Evolutionary conservation across 2,797 vertebrate species (phyloP), one percentile per base, ranked within the genome.

Genomic region (Melopsittacus undulatus): DNA sequence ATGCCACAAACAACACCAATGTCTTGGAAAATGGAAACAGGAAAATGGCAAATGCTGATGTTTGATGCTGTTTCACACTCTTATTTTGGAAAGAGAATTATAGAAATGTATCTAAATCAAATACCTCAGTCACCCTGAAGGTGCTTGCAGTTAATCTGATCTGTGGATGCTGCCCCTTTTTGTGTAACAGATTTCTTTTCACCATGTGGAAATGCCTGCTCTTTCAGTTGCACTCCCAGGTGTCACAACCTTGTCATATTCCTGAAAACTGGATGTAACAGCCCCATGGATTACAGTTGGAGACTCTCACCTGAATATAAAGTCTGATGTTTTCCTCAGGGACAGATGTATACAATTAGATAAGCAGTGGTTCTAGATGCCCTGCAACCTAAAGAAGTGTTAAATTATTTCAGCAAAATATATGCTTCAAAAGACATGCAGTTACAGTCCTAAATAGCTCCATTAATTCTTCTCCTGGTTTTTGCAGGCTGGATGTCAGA

Each of bases 1-100:
- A 24, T 7, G 21, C 13, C 16, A 30, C 3, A 2, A 2, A 34
- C 45, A 77, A 3, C 16, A 30, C 11, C 22, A 23, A 2, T 4
- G 24, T 56, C 43, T 76, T 56, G 40, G 24, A 73, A 79, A 36
- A 84, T 18, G 4, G 8, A 17, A 77, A 83, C 26, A 49, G 20
- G 2, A 81, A 83, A 90, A 70, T 80, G 19, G 7, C 7, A 64
- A 4, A 32, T 3, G 4, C 3, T 5, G 1, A 1, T 19, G 5
- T 40, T 89, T 3, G 7, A 11, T 62, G 7, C 3, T 48, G 9
- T 54, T 69, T 87, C 51, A 13, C 7, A 34, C 13, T n/a, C 19
- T 34, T 75, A 6, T 36, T 10, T 1, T 14, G 18, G 54, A 83
- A 68, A 66, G 15, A 83, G 74, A 77, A 69, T 26, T 81, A 38